Evolutionary conservation across 2,113 vertebrate species (phyloP).

Genomic region (Heterotis niloticus): DNA sequence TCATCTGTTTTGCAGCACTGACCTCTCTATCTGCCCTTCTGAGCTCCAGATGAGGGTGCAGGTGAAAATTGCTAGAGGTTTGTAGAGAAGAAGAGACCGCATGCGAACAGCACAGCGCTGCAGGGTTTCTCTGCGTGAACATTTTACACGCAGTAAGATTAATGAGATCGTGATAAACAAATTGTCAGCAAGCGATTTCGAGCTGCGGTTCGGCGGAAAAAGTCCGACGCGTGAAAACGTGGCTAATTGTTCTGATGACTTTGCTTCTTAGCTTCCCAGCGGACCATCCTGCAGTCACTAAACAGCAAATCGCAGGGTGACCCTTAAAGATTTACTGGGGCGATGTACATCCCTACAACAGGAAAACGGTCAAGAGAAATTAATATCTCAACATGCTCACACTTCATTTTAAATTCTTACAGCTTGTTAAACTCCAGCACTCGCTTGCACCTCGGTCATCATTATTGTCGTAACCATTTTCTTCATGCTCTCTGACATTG

Average conservation of each 20-base stretch:
- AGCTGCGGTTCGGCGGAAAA: neutral
- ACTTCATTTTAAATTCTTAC: neutral
- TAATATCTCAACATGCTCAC: conserved; percentile 17
- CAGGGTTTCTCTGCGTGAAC: neutral
- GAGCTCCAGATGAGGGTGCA: too few species aligned
- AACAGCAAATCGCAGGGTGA: conserved; percentile 6
- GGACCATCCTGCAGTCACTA: neutral
- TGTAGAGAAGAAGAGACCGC: neutral
- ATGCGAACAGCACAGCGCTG: neutral
- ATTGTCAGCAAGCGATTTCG: neutral
- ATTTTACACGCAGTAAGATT: neutral
- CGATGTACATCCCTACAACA: conserved; percentile 11
- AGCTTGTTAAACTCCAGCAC: conserved; percentile 8
- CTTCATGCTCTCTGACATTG: neutral
- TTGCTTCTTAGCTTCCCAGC: conserved; percentile 4
- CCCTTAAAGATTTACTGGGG: neutral
- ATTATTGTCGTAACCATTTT: neutral
- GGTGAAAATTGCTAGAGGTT: too few species aligned
- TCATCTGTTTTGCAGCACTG: too few species aligned
- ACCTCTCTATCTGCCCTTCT: too few species aligned
- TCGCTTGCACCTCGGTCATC: conserved; percentile 9
- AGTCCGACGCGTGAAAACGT: conserved; percentile 2
- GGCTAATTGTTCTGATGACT: conserved; percentile 8
- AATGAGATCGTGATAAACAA: neutral
- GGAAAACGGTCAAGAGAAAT: conserved; percentile 15